Conservation (phyloP, 2,888 invertebrate genomes). For the Mayetiola destructor region DNA sequence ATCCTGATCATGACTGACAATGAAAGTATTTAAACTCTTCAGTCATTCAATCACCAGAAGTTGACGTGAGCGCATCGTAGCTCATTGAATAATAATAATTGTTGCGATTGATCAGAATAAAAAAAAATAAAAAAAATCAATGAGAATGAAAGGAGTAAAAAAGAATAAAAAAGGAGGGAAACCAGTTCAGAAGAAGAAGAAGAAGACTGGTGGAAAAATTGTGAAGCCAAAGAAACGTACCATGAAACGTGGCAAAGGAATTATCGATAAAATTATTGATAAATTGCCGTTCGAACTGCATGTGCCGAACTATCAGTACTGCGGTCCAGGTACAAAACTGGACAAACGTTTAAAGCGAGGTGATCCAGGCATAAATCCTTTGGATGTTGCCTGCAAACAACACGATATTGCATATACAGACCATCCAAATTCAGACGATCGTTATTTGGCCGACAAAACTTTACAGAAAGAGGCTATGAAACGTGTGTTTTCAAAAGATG, state of each 20-base stretch:
- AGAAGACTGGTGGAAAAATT: no score
- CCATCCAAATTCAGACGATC: conserved; percentile 6
- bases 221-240: conserved; percentile 14
- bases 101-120: no score
- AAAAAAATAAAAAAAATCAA: no score
- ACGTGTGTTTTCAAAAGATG: conserved; percentile 18
- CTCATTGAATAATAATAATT: no score
- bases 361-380: conserved; percentile 22
- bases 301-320: conserved; percentile 20
- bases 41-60: no score
- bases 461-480: conserved; percentile 17
- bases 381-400: conserved; percentile 22
- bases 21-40: no score
- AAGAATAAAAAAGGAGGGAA: no score
- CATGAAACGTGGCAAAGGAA: neutral
- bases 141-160: no score
- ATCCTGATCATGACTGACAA: conserved; percentile 9
- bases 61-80: no score
- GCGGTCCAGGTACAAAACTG: conserved; percentile 24
- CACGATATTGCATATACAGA: conserved; percentile 19
- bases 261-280: neutral
- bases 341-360: conserved; percentile 21
- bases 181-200: no score
- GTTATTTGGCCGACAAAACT: conserved; percentile 13
- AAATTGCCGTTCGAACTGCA: conserved; percentile 3